Conservation (phyloP, 2,888 invertebrate genomes). For the Pseudococcus jackbeardsleyi region DNA sequence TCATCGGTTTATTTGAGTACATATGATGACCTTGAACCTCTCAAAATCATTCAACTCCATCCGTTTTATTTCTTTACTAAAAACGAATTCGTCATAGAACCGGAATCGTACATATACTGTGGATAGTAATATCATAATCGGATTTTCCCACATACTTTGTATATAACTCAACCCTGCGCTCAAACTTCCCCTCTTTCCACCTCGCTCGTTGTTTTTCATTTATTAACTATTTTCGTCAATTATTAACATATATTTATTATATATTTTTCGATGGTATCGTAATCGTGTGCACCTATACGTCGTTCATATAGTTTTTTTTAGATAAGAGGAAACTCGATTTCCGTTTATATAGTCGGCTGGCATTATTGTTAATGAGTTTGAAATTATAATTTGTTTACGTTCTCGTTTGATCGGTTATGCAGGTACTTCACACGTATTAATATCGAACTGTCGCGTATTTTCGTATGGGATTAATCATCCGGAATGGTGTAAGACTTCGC, state of each 20-base stretch:
- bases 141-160: constrained; percentile 32
- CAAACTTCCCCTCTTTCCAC: not conserved
- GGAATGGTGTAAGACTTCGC: not conserved
- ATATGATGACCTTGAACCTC: constrained; percentile 12
- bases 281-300: not conserved
- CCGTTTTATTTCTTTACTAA: not conserved
- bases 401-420: not conserved
- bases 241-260: not conserved
- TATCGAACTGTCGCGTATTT: not conserved
- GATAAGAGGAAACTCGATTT: not conserved
- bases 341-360: not conserved
- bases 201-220: not conserved
- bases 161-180: not conserved
- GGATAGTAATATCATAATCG: not conserved
- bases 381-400: constrained; percentile 29
- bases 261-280: not conserved
- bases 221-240: not conserved
- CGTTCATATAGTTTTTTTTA: not conserved
- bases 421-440: constrained; percentile 24
- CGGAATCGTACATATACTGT: not conserved
- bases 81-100: constrained; percentile 30
- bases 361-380: constrained; percentile 32
- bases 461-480: not conserved
- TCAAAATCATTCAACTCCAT: not conserved
- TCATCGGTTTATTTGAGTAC: not conserved